Conservation (phyloP, 2,113 vertebrate species). For the Laterallus jamaicensis region DNA sequence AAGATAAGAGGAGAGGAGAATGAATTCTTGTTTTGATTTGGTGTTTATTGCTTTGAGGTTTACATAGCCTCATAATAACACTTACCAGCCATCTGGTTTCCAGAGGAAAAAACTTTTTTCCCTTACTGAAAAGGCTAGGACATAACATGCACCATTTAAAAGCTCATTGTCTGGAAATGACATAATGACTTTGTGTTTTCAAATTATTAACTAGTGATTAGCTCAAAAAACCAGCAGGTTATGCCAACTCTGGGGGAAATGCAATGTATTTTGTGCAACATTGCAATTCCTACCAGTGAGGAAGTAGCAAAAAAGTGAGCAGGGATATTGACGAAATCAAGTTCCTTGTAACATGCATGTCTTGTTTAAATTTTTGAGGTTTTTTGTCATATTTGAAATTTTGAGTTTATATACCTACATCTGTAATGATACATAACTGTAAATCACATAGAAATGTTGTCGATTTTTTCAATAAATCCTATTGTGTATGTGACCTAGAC, state of each 20-base stretch:
- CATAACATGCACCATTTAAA: slow-evolving; percentile 63
- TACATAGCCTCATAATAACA: slow-evolving; percentile 47
- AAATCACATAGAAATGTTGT: not conserved
- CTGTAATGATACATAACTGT: not conserved
- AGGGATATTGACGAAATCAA: not conserved
- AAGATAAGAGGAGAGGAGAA: slow-evolving; percentile 19
- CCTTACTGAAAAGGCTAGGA: slow-evolving; percentile 12
- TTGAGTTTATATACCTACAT: not conserved
- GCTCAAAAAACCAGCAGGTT: slow-evolving; percentile 32
- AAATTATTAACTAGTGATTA: slow-evolving; percentile 65
- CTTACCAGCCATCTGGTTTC: slow-evolving; percentile 64
- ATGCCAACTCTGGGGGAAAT: not conserved
- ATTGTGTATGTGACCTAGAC: not conserved
- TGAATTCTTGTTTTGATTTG: slow-evolving; percentile 59
- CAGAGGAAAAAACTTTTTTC: slow-evolving; percentile 6
- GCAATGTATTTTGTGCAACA: not conserved
- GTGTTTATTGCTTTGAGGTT: slow-evolving; percentile 63
- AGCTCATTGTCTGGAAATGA: slow-evolving; percentile 62
- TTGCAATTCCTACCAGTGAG: not conserved
- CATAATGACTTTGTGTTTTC: slow-evolving; percentile 60
- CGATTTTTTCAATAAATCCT: not conserved
- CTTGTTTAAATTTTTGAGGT: not conserved
- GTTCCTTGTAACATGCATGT: not conserved
- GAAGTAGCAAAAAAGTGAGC: not conserved
- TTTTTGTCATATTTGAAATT: not conserved